Evolutionary conservation across 2,113 vertebrate species (phyloP).

Genomic region (Limanda limanda): DNA sequence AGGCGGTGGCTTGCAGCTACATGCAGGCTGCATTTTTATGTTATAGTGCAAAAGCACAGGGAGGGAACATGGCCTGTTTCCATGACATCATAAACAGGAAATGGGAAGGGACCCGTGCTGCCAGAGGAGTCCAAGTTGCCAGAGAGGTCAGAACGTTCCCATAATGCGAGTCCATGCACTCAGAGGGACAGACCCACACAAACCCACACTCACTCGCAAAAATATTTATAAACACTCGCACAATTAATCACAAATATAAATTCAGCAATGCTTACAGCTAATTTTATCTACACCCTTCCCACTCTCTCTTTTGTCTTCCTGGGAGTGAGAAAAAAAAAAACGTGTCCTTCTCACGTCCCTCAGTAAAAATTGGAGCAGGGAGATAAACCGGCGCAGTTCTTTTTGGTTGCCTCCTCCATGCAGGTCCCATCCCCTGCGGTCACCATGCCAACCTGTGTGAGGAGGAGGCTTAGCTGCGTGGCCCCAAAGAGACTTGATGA

Average conservation of each 20-base stretch:
- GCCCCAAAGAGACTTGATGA: constrained; percentile 68
- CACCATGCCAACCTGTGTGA: constrained; percentile 79
- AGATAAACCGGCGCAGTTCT: constrained; percentile 21
- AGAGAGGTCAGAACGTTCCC: constrained; percentile 74
- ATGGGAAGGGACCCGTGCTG: constrained; percentile 56
- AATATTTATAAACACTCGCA: not conserved
- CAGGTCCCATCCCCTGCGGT: constrained; percentile 58
- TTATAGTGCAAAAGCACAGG: constrained; percentile 44
- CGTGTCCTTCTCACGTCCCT: constrained; percentile 28
- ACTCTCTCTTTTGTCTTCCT: constrained; percentile 21
- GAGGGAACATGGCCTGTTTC: constrained; percentile 57
- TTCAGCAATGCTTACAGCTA: not conserved
- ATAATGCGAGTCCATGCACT: constrained; percentile 34
- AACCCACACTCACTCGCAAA: not conserved
- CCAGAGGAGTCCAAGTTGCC: constrained; percentile 9
- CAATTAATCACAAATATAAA: not conserved
- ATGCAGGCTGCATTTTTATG: constrained; percentile 49
- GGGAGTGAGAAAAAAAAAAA: not conserved
- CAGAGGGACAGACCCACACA: constrained; percentile 10
- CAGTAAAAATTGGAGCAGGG: constrained; percentile 7
- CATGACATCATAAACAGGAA: constrained; percentile 77
- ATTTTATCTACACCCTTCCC: constrained; percentile 22
- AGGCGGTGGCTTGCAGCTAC: not conserved
- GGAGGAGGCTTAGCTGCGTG: constrained; percentile 51
- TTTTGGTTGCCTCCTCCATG: constrained; percentile 59